These are phyloP conservation scores for Bhutanitis thaidina DNA, from an alignment of 2,888 invertebrate species.

Conservation along the genomic window DNA sequence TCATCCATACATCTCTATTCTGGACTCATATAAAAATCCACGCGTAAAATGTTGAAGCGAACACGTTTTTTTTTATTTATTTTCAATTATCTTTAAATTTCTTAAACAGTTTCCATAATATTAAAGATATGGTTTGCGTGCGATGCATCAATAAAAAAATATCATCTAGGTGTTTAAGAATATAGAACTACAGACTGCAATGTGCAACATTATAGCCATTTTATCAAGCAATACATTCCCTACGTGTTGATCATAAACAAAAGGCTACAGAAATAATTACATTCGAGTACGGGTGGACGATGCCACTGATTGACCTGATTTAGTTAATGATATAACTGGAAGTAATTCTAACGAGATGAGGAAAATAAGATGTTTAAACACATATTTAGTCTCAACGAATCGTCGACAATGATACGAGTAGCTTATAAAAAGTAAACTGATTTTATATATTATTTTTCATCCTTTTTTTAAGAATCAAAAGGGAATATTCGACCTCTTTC, in stretches of 20 bases:
- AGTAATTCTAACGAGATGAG: neutral
- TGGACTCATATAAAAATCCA: too few relatives aligned
- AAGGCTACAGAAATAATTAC: slow-evolving; percentile 9
- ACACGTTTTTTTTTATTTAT: too few relatives aligned
- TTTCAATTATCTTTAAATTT: too few relatives aligned
- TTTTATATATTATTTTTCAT: too few relatives aligned
- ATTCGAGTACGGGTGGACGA: slow-evolving; percentile 10
- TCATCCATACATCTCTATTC: too few relatives aligned
- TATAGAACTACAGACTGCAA: slow-evolving; percentile 9
- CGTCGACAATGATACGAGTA: too few relatives aligned
- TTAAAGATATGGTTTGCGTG: neutral
- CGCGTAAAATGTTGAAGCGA: too few relatives aligned
- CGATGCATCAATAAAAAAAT: slow-evolving; percentile 17
- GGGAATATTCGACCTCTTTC: too few relatives aligned
- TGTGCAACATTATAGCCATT: slow-evolving; percentile 8
- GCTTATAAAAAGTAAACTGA: too few relatives aligned
- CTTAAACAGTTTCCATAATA: too few relatives aligned
- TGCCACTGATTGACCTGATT: slow-evolving; percentile 10
- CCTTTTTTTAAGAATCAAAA: too few relatives aligned
- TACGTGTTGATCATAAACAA: slow-evolving; percentile 16
- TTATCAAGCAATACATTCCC: slow-evolving; percentile 14
- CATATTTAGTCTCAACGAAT: neutral
- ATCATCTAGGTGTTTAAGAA: slow-evolving; percentile 14
- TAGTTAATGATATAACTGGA: neutral
- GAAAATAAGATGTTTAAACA: neutral